Percentiles rank a stretch among this genome's conserved stretches.
Conservation (phyloP, 2,113 vertebrate species). For the Arothron firmamentum region DNA sequence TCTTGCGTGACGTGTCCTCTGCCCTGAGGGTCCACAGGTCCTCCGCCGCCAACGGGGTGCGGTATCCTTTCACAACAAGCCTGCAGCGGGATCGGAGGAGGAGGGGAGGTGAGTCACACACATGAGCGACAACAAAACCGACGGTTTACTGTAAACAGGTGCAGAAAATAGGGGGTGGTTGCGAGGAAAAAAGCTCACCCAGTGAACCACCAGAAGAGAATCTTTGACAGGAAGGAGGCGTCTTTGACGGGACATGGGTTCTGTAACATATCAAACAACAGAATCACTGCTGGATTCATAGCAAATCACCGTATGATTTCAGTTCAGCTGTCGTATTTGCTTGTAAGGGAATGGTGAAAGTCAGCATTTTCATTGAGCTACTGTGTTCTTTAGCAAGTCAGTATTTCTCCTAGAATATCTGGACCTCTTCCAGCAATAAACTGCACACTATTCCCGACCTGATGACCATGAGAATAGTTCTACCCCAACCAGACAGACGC, state of each 20-base stretch:
- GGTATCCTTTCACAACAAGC: conserved; percentile 84
- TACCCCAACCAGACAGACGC: no score
- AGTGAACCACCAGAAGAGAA: conserved; percentile 93
- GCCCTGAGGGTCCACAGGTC: conserved; percentile 86
- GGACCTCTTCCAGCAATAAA: no score
- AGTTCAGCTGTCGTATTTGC: background rate
- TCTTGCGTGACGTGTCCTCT: conserved; percentile 82
- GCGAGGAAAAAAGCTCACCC: conserved; percentile 79
- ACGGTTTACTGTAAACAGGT: conserved; percentile 54
- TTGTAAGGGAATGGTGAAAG: no score
- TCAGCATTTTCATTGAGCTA: no score
- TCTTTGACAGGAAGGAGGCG: conserved; percentile 87
- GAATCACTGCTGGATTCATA: conserved; percentile 36
- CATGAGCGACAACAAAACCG: conserved; percentile 39
- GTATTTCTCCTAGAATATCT: no score
- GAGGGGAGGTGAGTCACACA: conserved; percentile 27
- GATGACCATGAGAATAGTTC: no score
- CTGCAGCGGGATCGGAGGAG: conserved; percentile 58
- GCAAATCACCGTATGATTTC: conserved; percentile 33
- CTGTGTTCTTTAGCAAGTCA: no score
- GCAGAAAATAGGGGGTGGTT: conserved; percentile 39
- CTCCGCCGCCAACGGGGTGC: conserved; percentile 68
- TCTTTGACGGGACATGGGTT: conserved; percentile 87
- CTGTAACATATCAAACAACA: conserved; percentile 73
- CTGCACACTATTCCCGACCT: no score